Percentiles rank a stretch among this genome's conserved stretches.
phyloP scores from a whole-genome alignment of 2,113 vertebrate species.

The Noturus placidus region DNA sequence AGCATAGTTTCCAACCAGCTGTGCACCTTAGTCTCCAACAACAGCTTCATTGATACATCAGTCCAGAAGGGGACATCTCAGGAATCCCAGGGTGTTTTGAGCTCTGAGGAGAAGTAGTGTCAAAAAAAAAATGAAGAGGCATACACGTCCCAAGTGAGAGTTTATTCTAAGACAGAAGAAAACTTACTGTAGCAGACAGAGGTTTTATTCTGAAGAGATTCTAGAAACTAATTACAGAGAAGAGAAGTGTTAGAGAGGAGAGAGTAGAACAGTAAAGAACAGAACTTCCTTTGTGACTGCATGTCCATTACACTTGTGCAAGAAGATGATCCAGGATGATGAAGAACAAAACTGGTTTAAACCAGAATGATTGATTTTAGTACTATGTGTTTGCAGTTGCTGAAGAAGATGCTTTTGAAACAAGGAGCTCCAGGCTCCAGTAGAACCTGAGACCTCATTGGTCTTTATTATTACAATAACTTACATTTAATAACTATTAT shows the following conservation, averaged over 20 bases:
- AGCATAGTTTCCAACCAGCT: slow-evolving; percentile 24
- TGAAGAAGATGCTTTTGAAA: neutral
- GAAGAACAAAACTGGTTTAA: neutral
- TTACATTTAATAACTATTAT: no score
- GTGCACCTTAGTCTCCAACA: neutral
- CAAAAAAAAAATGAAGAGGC: neutral
- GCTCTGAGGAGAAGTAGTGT: neutral
- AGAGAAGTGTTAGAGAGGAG: neutral
- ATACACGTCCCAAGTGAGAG: no score
- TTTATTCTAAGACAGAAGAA: neutral
- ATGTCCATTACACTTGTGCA: neutral
- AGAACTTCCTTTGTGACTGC: neutral
- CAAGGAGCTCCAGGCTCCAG: neutral
- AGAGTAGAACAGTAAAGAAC: neutral
- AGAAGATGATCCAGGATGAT: neutral
- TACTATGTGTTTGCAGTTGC: neutral
- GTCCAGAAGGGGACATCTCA: slow-evolving; percentile 12
- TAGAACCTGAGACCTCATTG: neutral
- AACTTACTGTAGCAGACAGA: neutral
- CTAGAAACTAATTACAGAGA: neutral
- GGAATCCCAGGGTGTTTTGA: neutral
- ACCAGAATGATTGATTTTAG: neutral
- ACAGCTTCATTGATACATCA: slow-evolving; percentile 20
- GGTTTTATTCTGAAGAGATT: neutral
- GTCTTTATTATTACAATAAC: slow-evolving; percentile 9